Conservation (phyloP, 1,140 invertebrate species). For the Cardiocondyla obscurior region DNA sequence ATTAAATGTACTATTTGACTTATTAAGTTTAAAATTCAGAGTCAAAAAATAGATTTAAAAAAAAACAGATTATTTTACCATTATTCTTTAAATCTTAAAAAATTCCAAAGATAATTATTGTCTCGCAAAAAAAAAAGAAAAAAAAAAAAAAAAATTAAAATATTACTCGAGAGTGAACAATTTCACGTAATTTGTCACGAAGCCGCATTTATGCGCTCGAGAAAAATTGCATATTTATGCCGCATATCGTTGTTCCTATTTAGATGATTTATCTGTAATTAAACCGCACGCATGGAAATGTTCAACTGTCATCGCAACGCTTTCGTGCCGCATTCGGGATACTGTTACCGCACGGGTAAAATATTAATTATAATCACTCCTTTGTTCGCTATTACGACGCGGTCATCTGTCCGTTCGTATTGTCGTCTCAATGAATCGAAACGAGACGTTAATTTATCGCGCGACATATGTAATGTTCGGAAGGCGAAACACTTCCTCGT, state of each 20-base stretch:
- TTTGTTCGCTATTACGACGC: background rate
- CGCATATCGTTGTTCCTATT: background rate
- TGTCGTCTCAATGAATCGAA: background rate
- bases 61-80: too few species aligned
- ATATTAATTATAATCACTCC: background rate
- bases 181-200: background rate
- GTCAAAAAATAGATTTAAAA: too few species aligned
- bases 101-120: too few species aligned
- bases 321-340: background rate
- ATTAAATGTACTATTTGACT: too few species aligned
- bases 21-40: too few species aligned
- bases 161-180: background rate
- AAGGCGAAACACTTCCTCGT: constrained; percentile 33
- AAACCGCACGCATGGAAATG: background rate
- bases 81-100: too few species aligned
- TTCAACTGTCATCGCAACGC: background rate
- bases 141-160: too few species aligned
- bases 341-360: too few species aligned
- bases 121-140: too few species aligned
- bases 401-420: background rate
- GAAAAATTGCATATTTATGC: background rate
- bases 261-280: background rate
- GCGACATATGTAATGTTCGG: background rate
- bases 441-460: background rate
- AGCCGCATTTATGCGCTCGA: background rate